Conservation (phyloP, 1,140 invertebrate genomes). For the Neodiprion fabricii region DNA sequence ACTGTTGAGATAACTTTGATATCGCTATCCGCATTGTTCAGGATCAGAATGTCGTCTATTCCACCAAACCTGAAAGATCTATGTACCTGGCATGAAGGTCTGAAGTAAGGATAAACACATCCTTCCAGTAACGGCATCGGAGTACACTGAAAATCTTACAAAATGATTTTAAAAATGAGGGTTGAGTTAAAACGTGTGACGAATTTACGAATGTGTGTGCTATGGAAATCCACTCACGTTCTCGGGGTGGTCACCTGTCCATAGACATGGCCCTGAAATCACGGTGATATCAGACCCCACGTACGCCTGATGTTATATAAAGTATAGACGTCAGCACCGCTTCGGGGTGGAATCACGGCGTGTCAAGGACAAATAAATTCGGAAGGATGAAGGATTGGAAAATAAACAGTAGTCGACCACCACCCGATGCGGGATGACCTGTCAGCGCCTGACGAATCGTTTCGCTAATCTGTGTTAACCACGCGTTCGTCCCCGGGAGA, state of each 20-base stretch:
- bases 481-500: conserved; percentile 48
- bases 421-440: conserved; percentile 33
- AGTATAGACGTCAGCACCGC: not conserved
- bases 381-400: conserved; percentile 7
- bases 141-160: too few relatives aligned
- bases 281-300: not conserved
- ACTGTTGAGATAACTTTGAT: too few relatives aligned
- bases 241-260: not conserved
- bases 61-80: too few relatives aligned
- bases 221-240: not conserved
- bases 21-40: too few relatives aligned
- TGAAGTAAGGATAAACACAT: too few relatives aligned
- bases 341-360: not conserved
- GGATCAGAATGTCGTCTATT: too few relatives aligned
- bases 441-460: conserved; percentile 58
- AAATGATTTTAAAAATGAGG: too few relatives aligned
- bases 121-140: too few relatives aligned
- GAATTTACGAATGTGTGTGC: not conserved
- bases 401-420: conserved; percentile 5
- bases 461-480: conserved; percentile 58
- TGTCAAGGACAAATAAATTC: not conserved
- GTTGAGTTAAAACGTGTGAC: too few relatives aligned
- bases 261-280: not conserved
- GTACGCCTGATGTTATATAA: not conserved
- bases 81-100: too few relatives aligned